Conservation (phyloP, 1,140 invertebrate genomes). For the Andricus grossulariae region DNA sequence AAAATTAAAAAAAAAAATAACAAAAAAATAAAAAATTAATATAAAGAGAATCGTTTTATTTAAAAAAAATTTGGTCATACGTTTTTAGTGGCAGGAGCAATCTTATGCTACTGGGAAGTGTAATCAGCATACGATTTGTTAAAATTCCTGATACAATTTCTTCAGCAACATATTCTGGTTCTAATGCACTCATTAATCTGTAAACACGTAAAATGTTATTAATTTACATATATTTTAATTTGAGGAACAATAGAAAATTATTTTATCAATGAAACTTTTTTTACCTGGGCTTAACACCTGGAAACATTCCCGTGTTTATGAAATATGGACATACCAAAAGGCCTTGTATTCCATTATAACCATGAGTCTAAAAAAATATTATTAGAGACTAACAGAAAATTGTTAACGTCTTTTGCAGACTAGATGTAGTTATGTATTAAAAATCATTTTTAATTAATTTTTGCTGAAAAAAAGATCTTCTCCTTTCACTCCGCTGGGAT, state of each 20-base stretch:
- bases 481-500: too few relatives aligned
- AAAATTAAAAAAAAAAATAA: background rate
- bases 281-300: conserved; percentile 89
- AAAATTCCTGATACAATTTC: conserved; percentile 89
- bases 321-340: conserved; percentile 96
- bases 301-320: conserved; percentile 97
- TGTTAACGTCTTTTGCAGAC: too few relatives aligned
- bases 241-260: conserved; percentile 45
- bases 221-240: conserved; percentile 13
- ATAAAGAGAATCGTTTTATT: background rate
- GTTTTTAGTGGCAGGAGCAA: conserved; percentile 83
- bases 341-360: conserved; percentile 84
- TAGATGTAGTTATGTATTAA: too few relatives aligned
- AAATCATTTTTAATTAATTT: too few relatives aligned
- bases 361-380: conserved; percentile 75
- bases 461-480: too few relatives aligned
- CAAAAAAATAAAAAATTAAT: too few relatives aligned
- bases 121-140: conserved; percentile 85
- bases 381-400: too few relatives aligned
- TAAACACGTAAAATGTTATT: conserved; percentile 49
- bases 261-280: conserved; percentile 30
- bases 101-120: conserved; percentile 86
- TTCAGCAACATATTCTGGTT: conserved; percentile 91
- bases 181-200: conserved; percentile 88
- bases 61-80: conserved; percentile 73